Conservation (phyloP, 2,888 invertebrate genomes). For the Drosophila infuscata region DNA sequence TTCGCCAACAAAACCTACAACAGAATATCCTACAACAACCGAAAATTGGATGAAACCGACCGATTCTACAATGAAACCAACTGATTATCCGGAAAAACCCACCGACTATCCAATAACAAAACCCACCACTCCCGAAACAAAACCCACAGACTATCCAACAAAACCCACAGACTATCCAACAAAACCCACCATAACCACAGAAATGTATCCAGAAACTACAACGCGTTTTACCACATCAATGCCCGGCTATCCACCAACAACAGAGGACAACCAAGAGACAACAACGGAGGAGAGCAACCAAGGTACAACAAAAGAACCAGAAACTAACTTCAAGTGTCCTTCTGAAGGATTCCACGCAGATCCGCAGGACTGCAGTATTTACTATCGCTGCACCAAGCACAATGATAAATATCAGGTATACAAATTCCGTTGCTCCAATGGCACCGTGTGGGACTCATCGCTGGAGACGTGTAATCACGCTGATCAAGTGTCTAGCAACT, state of each 20-base stretch:
- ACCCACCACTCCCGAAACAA: constrained; percentile 23
- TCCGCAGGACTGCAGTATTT: constrained; percentile 86
- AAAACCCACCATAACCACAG: constrained; percentile 39
- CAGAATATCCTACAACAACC: background rate
- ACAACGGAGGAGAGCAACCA: constrained; percentile 49
- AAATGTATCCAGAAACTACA: constrained; percentile 36
- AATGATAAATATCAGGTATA: constrained; percentile 85
- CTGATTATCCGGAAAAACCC: constrained; percentile 31
- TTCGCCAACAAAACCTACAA: constrained; percentile 21
- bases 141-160: constrained; percentile 38
- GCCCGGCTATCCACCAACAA: constrained; percentile 57
- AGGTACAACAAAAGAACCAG: constrained; percentile 58
- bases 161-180: constrained; percentile 40
- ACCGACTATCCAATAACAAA: constrained; percentile 31
- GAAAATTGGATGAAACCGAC: constrained; percentile 32
- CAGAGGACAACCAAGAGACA: constrained; percentile 40
- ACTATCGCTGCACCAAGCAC: constrained; percentile 86
- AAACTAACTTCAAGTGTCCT: constrained; percentile 78
- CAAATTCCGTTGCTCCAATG: constrained; percentile 86
- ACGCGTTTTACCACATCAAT: constrained; percentile 35
- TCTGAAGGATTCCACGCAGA: constrained; percentile 85
- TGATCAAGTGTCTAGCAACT: constrained; percentile 80
- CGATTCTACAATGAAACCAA: constrained; percentile 30
- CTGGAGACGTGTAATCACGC: constrained; percentile 86
- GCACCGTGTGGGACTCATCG: constrained; percentile 87